Evolutionary conservation across 2,113 vertebrate species (phyloP).

Genomic region (Cercopithecus mona): DNA sequence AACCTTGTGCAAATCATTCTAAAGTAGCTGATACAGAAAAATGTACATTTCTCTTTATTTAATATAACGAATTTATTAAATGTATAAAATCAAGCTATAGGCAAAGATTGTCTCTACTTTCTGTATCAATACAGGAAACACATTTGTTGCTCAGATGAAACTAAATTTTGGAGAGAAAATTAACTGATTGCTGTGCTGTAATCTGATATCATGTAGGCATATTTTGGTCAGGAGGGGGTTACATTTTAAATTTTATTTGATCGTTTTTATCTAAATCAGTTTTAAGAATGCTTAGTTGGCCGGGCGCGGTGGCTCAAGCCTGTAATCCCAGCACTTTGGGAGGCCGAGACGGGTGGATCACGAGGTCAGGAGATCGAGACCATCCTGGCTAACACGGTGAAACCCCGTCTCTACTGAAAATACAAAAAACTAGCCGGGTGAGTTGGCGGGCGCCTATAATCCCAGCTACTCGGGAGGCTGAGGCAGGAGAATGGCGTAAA

Average conservation of each 20-base stretch:
- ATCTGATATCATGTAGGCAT: neutral
- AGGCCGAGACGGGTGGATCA: no score
- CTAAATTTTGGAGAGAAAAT: neutral
- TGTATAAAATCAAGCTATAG: neutral
- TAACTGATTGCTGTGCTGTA: neutral
- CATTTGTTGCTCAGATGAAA: neutral
- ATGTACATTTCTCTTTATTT: neutral
- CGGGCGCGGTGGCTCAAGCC: no score
- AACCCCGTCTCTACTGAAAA: no score
- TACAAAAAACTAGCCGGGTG: no score
- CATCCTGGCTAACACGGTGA: no score
- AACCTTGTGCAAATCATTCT: neutral
- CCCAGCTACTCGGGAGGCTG: no score
- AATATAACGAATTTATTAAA: neutral
- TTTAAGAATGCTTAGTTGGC: neutral
- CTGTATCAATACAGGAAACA: neutral
- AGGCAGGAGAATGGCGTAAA: no score
- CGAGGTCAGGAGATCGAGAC: no score
- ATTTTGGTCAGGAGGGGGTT: neutral
- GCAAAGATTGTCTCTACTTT: neutral
- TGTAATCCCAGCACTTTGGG: no score
- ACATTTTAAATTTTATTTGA: constrained; percentile 12
- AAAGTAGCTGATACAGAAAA: neutral
- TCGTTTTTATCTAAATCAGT: neutral
- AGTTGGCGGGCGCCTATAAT: no score